phyloP scores from a whole-genome alignment of 2,797 vertebrate species.

The Mycteria americana region DNA sequence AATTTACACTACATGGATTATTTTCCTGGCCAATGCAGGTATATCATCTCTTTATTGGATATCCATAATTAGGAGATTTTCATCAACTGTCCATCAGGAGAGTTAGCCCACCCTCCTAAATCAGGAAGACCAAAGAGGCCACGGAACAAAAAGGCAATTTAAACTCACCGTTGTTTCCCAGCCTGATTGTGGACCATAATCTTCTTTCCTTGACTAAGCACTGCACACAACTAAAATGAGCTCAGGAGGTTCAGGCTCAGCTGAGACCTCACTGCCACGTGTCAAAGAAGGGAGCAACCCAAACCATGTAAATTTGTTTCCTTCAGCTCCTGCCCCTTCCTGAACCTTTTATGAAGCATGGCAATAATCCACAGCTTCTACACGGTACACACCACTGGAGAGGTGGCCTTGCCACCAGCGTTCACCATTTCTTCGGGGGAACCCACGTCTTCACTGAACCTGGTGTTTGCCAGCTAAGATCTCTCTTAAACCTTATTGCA shows the following conservation, averaged over 20 bases:
- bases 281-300: background rate
- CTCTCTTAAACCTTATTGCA: background rate
- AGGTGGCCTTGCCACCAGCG: background rate
- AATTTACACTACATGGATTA: background rate
- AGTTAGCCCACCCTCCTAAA: background rate
- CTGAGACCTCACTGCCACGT: background rate
- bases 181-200: background rate
- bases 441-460: background rate
- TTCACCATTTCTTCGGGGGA: background rate
- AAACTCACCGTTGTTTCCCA: background rate
- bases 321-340: background rate
- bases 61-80: background rate
- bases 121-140: background rate
- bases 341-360: too few relatives aligned
- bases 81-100: background rate
- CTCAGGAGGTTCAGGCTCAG: background rate
- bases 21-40: background rate
- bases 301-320: background rate
- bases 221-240: background rate
- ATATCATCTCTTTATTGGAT: background rate
- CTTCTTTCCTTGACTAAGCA: background rate
- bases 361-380: background rate
- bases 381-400: background rate
- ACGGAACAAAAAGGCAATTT: background rate
- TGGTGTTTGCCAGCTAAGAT: background rate